Conservation (phyloP, 2,797 vertebrate species). For the Paratrypauchen microcephalus region DNA sequence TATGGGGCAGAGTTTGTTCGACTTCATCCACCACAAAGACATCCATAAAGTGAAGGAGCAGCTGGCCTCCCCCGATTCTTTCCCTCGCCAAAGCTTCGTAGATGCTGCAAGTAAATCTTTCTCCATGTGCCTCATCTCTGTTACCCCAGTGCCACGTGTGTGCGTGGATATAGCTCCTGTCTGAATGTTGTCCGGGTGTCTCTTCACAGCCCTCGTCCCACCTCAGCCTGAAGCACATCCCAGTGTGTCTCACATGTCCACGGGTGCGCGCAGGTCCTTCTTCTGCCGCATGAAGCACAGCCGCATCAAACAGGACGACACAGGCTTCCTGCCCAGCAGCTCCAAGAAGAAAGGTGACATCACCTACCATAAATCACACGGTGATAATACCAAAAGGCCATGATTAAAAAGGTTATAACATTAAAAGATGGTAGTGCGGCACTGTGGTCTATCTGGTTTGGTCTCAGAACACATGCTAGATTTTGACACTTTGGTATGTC, state of each 20-base stretch:
- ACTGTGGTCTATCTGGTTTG: not conserved
- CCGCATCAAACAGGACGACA: conserved; percentile 85
- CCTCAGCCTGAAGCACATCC: conserved; percentile 85
- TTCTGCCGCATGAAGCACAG: conserved; percentile 97
- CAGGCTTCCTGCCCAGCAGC: conserved; percentile 78
- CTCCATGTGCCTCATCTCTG: not conserved
- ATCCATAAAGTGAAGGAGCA: conserved; percentile 98
- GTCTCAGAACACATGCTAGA: not conserved
- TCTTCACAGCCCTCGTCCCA: conserved; percentile 83
- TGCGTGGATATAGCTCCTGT: conserved; percentile 4
- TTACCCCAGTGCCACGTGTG: too few species aligned
- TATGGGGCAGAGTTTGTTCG: conserved; percentile 93
- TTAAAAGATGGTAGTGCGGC: not conserved
- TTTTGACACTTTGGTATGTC: not conserved
- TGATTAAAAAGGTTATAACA: not conserved
- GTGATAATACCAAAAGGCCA: not conserved
- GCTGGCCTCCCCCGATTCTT: conserved; percentile 88
- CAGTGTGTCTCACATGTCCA: conserved; percentile 80
- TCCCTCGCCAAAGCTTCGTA: conserved; percentile 85
- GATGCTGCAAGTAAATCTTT: conserved; percentile 88
- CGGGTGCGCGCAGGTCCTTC: conserved; percentile 91
- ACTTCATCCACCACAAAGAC: conserved; percentile 96
- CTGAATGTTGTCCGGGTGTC: conserved; percentile 1
- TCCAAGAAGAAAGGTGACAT: conserved; percentile 91
- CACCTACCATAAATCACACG: not conserved